phyloP scores from a whole-genome alignment of 2,113 vertebrate species.

The Apodemus sylvaticus region DNA sequence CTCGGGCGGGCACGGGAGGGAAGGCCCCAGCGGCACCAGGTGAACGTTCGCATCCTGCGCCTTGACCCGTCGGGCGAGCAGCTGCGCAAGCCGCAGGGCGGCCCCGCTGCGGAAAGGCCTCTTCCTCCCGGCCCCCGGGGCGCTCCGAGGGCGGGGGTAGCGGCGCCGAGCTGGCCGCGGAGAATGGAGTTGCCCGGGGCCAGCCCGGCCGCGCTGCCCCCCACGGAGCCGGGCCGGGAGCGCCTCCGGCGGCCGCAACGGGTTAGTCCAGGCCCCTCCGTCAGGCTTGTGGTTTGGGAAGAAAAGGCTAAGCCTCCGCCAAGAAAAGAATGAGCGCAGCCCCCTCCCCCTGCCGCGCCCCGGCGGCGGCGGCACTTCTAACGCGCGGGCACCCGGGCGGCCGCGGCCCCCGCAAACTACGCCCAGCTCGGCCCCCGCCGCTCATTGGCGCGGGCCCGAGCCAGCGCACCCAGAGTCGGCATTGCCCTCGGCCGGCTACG shows the following conservation, averaged over 20 bases:
- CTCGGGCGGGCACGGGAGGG: background rate
- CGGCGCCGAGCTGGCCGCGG: conserved; percentile 70
- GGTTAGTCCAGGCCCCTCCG: conserved; percentile 81
- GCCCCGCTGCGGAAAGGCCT: background rate
- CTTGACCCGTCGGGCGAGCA: conserved; percentile 14
- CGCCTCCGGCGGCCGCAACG: conserved; percentile 82
- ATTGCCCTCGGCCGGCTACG: conserved; percentile 59
- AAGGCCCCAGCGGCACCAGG: background rate
- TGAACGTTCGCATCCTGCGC: background rate
- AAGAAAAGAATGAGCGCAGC: conserved; percentile 76
- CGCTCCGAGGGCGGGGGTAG: conserved; percentile 21
- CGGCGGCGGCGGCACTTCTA: conserved; percentile 78
- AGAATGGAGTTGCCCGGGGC: conserved; percentile 51
- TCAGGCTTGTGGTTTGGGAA: conserved; percentile 83
- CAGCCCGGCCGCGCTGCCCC: conserved; percentile 79
- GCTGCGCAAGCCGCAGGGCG: background rate
- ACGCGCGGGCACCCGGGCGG: conserved; percentile 78
- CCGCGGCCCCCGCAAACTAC: conserved; percentile 79
- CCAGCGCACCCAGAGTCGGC: conserved; percentile 72
- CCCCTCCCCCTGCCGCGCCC: conserved; percentile 71
- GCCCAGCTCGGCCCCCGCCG: conserved; percentile 77
- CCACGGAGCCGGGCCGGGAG: conserved; percentile 81
- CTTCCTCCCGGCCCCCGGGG: background rate
- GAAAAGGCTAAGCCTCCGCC: conserved; percentile 81
- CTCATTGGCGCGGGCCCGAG: conserved; percentile 78